phyloP scores from a whole-genome alignment of 1,140 invertebrate genomes.

The Pseudomyrmex pallidus region DNA sequence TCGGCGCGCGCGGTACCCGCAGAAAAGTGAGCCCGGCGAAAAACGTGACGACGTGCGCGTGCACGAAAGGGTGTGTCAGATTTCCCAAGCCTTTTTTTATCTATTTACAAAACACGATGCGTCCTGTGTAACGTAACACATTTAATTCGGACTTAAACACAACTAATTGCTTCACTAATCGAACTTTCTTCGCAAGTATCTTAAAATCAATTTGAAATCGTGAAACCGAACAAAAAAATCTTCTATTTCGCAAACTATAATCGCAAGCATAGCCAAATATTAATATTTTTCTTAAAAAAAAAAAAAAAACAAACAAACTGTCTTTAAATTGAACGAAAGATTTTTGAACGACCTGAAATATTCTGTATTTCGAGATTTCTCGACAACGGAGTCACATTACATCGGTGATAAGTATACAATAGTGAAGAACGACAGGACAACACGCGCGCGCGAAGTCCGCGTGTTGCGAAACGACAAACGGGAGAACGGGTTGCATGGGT shows the following conservation, averaged over 20 bases:
- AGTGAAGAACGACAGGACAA: conserved; percentile 55
- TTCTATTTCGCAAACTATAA: no score
- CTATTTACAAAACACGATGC: neutral
- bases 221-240: no score
- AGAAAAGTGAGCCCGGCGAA: conserved; percentile 59
- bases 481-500: conserved; percentile 67
- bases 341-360: no score
- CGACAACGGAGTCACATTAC: conserved; percentile 59
- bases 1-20: conserved; percentile 41
- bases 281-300: no score
- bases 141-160: neutral
- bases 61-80: conserved; percentile 14
- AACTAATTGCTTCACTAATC: neutral
- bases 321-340: no score
- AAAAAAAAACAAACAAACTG: no score
- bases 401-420: conserved; percentile 66
- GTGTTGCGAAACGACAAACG: conserved; percentile 64
- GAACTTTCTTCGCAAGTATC: no score
- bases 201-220: no score
- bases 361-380: conserved; percentile 17
- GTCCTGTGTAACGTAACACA: neutral
- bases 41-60: conserved; percentile 50
- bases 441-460: neutral
- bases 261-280: no score
- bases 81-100: neutral